These are phyloP conservation scores for Heterodera filipjevi DNA, from an alignment of 2,888 invertebrate species.

Conservation along the genomic window DNA sequence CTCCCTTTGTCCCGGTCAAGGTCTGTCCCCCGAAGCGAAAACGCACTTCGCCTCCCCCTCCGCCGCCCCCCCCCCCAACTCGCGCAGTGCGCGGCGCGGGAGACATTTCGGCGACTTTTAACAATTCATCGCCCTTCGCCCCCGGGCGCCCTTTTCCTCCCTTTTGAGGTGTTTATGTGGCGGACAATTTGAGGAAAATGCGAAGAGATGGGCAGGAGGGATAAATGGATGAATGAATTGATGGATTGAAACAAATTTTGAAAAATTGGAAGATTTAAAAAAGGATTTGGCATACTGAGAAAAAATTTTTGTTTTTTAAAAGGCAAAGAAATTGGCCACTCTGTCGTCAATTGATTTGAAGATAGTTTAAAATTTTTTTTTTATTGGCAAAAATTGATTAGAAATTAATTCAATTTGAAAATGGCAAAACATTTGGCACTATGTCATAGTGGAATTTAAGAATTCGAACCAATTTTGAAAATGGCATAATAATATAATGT, in stretches of 20 bases:
- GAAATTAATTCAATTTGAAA: no score
- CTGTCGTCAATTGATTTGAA: no score
- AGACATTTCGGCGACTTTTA: not conserved
- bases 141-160: not conserved
- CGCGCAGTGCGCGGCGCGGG: not conserved
- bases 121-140: not conserved
- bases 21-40: constrained; percentile 10
- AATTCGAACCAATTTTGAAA: no score
- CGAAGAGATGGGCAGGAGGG: not conserved
- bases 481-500: no score
- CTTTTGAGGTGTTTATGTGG: not conserved
- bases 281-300: no score
- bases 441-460: no score
- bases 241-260: not conserved
- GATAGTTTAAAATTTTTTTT: no score
- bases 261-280: not conserved
- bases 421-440: no score
- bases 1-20: not conserved
- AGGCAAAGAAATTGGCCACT: no score
- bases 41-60: not conserved
- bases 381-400: no score
- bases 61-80: no score
- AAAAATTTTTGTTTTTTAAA: no score
- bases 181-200: not conserved
- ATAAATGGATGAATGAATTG: not conserved